A percentile compares a stretch with the other conserved stretches of the same genome.
Conservation (phyloP, 2,113 vertebrate genomes). For the Dasyprocta punctata region DNA sequence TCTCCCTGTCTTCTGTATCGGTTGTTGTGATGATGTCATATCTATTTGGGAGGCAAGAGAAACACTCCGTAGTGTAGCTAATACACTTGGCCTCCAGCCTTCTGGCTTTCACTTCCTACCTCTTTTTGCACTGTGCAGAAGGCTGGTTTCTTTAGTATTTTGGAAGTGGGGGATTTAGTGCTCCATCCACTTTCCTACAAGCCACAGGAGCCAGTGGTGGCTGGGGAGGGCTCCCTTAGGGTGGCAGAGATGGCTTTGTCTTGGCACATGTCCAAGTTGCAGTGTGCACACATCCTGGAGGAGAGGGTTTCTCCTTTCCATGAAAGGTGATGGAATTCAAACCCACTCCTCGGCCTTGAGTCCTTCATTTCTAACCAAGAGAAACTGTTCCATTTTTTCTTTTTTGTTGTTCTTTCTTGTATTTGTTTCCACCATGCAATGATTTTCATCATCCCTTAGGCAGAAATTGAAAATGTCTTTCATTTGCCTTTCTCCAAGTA, state of each 20-base stretch:
- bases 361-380: neutral
- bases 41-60: neutral
- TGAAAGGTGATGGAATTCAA: neutral
- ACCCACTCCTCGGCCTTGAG: neutral
- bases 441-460: neutral
- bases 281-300: accelerated
- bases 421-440: accelerated
- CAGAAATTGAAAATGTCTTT: neutral
- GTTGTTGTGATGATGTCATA: accelerated
- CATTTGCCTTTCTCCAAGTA: too few relatives aligned
- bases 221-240: neutral
- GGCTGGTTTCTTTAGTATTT: neutral
- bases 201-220: neutral
- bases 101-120: too few relatives aligned
- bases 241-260: neutral
- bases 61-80: neutral
- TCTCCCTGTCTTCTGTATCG: accelerated
- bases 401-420: neutral
- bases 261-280: neutral
- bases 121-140: neutral
- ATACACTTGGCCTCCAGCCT: accelerated
- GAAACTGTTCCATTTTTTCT: neutral
- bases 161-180: neutral
- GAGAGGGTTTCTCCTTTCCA: neutral
- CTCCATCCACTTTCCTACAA: accelerated